These are phyloP conservation scores for Arion vulgaris DNA, from an alignment of 1,140 invertebrate species.

Conservation along the genomic window DNA sequence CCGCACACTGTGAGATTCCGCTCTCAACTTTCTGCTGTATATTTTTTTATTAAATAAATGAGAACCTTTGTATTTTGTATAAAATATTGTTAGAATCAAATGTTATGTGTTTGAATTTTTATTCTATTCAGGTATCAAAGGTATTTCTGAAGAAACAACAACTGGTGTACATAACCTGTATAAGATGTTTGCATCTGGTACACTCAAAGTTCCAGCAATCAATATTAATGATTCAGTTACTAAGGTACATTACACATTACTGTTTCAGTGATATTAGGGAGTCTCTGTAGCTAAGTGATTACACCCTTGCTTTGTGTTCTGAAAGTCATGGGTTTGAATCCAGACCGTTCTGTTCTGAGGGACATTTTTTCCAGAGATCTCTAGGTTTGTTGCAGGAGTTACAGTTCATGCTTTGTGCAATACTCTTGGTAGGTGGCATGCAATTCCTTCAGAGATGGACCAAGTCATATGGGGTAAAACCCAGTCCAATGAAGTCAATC, in stretches of 20 bases:
- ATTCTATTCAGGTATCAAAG: slow-evolving; percentile 79
- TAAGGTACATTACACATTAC: slow-evolving; percentile 78
- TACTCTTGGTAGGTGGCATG: too few species aligned
- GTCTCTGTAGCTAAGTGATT: too few species aligned
- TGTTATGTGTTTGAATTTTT: slow-evolving; percentile 91
- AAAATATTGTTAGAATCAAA: slow-evolving; percentile 79
- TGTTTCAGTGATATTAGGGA: neutral
- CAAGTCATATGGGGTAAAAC: too few species aligned
- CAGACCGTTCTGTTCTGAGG: too few species aligned
- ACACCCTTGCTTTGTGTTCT: too few species aligned
- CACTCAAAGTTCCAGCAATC: slow-evolving; percentile 93
- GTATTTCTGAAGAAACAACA: slow-evolving; percentile 98
- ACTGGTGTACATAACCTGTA: slow-evolving; percentile 99
- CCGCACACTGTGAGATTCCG: too few species aligned
- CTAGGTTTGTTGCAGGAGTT: too few species aligned
- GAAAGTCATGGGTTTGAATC: too few species aligned
- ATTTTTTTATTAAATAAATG: neutral
- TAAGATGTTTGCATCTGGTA: slow-evolving; percentile 92
- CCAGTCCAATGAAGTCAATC: too few species aligned
- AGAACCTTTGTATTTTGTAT: slow-evolving; percentile 1
- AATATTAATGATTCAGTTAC: slow-evolving; percentile 99
- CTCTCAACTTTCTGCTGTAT: too few species aligned
- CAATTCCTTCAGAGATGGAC: neutral
- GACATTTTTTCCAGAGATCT: too few species aligned
- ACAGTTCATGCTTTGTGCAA: too few species aligned